Evolutionary conservation across 2,888 invertebrate species (phyloP).

Genomic region (Icerya purchasi): DNA sequence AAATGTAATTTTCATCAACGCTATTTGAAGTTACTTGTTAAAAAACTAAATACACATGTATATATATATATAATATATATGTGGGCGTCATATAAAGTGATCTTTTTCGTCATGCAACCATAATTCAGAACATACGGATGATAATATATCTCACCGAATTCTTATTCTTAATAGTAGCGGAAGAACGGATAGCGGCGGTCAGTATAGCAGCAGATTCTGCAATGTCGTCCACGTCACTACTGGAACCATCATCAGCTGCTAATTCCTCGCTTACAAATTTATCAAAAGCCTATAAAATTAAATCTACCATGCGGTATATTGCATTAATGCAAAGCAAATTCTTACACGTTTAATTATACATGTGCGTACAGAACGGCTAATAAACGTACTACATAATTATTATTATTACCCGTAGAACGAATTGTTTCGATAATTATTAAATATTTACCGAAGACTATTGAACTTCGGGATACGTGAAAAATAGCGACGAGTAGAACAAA

Average conservation of each 20-base stretch:
- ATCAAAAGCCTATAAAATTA: slow-evolving; percentile 12
- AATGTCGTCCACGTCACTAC: slow-evolving; percentile 24
- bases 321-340: neutral
- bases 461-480: too few relatives aligned
- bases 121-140: neutral
- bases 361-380: slow-evolving; percentile 1
- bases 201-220: slow-evolving; percentile 18
- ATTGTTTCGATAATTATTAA: too few relatives aligned
- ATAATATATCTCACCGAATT: slow-evolving; percentile 6
- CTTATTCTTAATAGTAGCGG: slow-evolving; percentile 13
- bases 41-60: too few relatives aligned
- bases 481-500: too few relatives aligned
- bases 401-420: too few relatives aligned
- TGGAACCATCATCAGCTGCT: slow-evolving; percentile 21
- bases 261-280: slow-evolving; percentile 16
- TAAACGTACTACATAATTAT: too few relatives aligned
- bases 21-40: too few relatives aligned
- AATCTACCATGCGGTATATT: neutral
- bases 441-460: too few relatives aligned
- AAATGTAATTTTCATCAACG: too few relatives aligned
- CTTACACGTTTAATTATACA: slow-evolving; percentile 1
- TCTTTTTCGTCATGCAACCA: neutral
- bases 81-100: too few relatives aligned
- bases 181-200: slow-evolving; percentile 16
- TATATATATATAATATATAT: too few relatives aligned